Percentiles rank a stretch among this genome's conserved stretches.
Conservation (phyloP, 2,797 vertebrate species). For the Podargus strigoides region DNA sequence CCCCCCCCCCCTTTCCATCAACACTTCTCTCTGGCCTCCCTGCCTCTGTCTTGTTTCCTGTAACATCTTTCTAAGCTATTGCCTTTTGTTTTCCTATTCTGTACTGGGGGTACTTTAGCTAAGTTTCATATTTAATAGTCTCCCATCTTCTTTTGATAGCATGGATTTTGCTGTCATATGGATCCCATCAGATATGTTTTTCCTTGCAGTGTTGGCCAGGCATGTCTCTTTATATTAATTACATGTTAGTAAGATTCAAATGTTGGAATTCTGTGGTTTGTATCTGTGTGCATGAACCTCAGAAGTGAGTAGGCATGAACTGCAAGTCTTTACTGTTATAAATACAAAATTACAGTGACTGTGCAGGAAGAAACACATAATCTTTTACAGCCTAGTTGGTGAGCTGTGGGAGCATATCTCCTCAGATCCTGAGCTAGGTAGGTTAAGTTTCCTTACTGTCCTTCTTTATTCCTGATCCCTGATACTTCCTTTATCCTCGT, state of each 20-base stretch:
- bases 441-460: not conserved
- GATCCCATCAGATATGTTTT: not conserved
- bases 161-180: not conserved
- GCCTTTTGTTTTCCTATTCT: not conserved
- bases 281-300: not conserved
- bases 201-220: not conserved
- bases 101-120: not conserved
- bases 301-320: not conserved
- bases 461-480: not conserved
- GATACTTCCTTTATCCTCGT: not conserved
- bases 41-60: not conserved
- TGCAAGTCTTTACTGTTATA: not conserved
- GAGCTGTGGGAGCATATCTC: not conserved
- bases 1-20: not conserved
- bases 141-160: not conserved
- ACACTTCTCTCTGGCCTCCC: not conserved
- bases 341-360: not conserved
- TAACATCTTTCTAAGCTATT: not conserved
- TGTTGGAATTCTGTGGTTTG: not conserved
- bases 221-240: not conserved
- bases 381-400: not conserved
- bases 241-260: not conserved
- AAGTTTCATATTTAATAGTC: not conserved
- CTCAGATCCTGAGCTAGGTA: no score
- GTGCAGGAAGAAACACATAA: not conserved